phyloP scores from a whole-genome alignment of 2,113 vertebrate species.

The Sceloporus undulatus region DNA sequence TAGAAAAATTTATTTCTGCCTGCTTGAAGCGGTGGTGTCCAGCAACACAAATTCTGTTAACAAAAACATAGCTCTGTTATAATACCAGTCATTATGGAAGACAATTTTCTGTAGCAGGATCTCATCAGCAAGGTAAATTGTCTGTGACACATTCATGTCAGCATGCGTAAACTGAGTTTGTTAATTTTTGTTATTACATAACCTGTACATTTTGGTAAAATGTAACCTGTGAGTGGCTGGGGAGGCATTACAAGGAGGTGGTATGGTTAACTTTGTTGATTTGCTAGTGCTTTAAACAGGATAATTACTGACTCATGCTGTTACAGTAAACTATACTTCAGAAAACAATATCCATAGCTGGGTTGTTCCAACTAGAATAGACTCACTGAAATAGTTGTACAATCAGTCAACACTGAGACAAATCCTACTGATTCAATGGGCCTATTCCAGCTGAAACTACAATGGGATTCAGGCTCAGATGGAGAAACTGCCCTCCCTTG shows the following conservation, averaged over 20 bases:
- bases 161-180: neutral
- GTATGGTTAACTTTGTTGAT: constrained; percentile 32
- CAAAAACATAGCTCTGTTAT: constrained; percentile 19
- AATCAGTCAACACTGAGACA: too few species aligned
- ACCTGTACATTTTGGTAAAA: constrained; percentile 32
- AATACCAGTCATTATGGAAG: constrained; percentile 22
- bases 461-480: neutral
- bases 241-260: constrained; percentile 11
- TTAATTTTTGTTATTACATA: too few species aligned
- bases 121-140: constrained; percentile 14
- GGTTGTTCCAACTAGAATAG: too few species aligned
- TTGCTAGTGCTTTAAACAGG: constrained; percentile 12
- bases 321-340: neutral
- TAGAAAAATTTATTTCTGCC: constrained; percentile 12
- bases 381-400: too few species aligned
- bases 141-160: too few species aligned
- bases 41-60: neutral
- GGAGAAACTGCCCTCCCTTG: neutral
- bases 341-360: neutral
- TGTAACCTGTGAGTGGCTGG: constrained; percentile 50
- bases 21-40: neutral
- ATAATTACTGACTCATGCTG: constrained; percentile 1
- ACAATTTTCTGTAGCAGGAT: neutral
- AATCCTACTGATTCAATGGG: too few species aligned
- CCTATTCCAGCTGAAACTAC: too few species aligned